phyloP scores from a whole-genome alignment of 2,888 invertebrate species.

The Acheta domesticus region DNA sequence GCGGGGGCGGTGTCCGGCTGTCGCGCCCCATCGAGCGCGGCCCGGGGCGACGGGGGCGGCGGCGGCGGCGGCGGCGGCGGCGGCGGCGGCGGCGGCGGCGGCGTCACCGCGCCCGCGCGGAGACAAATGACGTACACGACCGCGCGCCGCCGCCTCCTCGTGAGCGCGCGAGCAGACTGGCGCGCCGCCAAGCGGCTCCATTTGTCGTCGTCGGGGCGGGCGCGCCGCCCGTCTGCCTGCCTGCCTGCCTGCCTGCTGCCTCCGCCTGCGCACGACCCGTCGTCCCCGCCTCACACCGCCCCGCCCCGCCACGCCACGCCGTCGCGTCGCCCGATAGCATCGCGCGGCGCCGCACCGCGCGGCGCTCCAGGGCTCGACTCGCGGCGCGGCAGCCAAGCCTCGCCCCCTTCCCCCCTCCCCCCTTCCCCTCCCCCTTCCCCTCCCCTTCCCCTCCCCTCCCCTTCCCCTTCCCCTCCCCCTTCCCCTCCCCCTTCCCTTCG shows the following conservation, averaged over 20 bases:
- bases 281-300: background rate
- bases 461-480: background rate
- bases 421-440: background rate
- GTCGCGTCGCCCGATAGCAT: background rate
- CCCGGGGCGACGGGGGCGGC: background rate
- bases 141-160: conserved; percentile 18
- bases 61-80: background rate
- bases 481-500: background rate
- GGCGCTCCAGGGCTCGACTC: background rate
- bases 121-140: conserved; percentile 10
- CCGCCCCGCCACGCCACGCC: background rate
- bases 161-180: background rate
- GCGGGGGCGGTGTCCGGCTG: conserved; percentile 6
- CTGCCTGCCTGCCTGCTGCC: too few species aligned
- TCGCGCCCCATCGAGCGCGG: background rate
- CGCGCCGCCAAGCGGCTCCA: conserved; percentile 5
- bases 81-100: background rate
- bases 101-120: background rate
- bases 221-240: background rate
- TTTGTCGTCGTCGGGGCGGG: conserved; percentile 5
- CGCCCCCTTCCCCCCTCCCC: background rate
- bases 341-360: background rate
- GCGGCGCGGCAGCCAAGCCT: background rate
- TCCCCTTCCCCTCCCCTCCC: background rate
- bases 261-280: background rate